Base-by-base conservation (phyloP, 2,888 invertebrate species). In the Margaritifera margaritifera region DNA sequence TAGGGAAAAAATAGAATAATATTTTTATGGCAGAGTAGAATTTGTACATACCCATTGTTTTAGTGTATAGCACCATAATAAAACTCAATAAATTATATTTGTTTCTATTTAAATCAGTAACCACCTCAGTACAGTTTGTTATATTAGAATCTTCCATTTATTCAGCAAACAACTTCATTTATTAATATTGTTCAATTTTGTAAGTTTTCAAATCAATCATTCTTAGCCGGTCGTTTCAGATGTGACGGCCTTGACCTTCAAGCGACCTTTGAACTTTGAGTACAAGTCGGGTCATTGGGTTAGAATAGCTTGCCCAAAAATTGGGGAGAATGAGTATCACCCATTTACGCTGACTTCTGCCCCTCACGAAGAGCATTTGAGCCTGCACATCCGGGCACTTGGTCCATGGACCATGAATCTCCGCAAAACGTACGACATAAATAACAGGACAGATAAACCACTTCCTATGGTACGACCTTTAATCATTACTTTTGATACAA, bases 261-360 rank as follows among this genome's bases (percentile, higher is more conserved):
- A 91, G 72, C 90, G 92, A 74, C 93, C 93, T 3, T 85, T 89
- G 64, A 91, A 1, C 8, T 31, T 31, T 31, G 1, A 31, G 1
- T 31, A 31, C 31, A 31, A 31, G n/a, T n/a, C n/a, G n/a, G n/a
- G n/a, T n/a, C n/a, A n/a, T n/a, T n/a, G 93, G 93, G 90, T 93
- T 22, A 88, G 92, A 59, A 91, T 93, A 66, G 92, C 93, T n/a
- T 92, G 92, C 79, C 84, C 91, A 51, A 89, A 86, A n/a, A 87
- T 92, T 66, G 92, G 92, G 72, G 84, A 89, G 22, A 88, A 90
- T 69, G 93, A 93, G 84, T 93, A 91, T 83, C 93, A 93, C 87
- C 93, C 93, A 0, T 93, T 93, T 81, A 93, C 93, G 0, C 82
- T 93, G 72, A 92, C 93, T 3, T 92, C 93, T 1, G 92, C 93